phyloP scores from a whole-genome alignment of 2,797 vertebrate species.

The Etheostoma nigrum region DNA sequence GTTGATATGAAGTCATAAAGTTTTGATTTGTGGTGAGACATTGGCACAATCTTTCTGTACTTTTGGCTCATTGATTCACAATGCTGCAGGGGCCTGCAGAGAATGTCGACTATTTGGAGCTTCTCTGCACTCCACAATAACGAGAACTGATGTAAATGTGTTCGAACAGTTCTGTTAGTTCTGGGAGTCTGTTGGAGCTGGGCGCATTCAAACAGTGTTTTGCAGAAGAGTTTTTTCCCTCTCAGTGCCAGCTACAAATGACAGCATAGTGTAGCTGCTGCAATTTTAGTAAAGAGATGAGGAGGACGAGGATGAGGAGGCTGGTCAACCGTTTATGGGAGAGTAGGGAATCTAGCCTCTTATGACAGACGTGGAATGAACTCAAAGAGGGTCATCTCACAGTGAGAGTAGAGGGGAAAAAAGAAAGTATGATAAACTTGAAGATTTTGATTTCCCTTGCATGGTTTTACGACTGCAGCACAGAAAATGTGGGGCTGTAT shows the following conservation, averaged over 20 bases:
- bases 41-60: constrained; percentile 71
- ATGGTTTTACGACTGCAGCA: constrained; percentile 37
- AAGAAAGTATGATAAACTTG: constrained; percentile 52
- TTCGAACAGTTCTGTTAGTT: constrained; percentile 66
- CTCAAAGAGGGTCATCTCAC: constrained; percentile 52
- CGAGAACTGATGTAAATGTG: constrained; percentile 67
- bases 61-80: constrained; percentile 71
- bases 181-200: constrained; percentile 65
- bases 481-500: constrained; percentile 18
- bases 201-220: constrained; percentile 68
- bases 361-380: constrained; percentile 47
- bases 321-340: constrained; percentile 55
- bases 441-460: constrained; percentile 38
- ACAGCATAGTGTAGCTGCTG: constrained; percentile 51
- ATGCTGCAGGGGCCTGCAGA: constrained; percentile 69
- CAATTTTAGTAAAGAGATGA: constrained; percentile 55
- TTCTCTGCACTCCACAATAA: constrained; percentile 65
- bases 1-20: constrained; percentile 67
- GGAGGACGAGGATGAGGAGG: neutral
- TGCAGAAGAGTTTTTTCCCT: constrained; percentile 71
- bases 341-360: constrained; percentile 45
- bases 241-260: constrained; percentile 57
- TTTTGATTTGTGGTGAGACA: constrained; percentile 72
- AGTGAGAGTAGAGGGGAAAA: constrained; percentile 30
- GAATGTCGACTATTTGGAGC: constrained; percentile 63